Evolutionary conservation across 30 jellyfish, hydroid and myxozoan species (phyloP).

Genomic region (Calvadosia cruxmelitensis): DNA sequence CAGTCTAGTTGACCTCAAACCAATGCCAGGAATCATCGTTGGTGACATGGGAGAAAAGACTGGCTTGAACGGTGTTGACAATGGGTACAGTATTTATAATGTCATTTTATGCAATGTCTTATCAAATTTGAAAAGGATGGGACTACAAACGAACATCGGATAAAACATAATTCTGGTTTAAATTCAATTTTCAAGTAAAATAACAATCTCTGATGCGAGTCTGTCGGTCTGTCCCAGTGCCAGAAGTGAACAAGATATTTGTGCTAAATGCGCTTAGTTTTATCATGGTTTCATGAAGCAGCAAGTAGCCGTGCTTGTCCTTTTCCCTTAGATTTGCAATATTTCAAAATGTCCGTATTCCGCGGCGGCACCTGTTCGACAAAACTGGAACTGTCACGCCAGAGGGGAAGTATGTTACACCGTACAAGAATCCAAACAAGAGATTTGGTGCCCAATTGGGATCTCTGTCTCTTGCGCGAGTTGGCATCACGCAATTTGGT

Average conservation of each 20-base stretch:
- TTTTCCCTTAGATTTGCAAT: slow-evolving; percentile 35
- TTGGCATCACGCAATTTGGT: slow-evolving; percentile 82
- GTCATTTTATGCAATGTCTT: too few species aligned
- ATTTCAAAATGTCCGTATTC: slow-evolving; percentile 82
- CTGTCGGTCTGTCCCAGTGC: too few species aligned
- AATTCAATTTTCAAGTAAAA: too few species aligned
- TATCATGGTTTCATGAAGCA: too few species aligned
- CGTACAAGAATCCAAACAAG: slow-evolving; percentile 61
- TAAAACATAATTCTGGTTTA: too few species aligned
- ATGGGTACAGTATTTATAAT: too few species aligned
- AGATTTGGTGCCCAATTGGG: slow-evolving; percentile 71
- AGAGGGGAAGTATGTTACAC: slow-evolving; percentile 61
- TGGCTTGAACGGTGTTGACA: slow-evolving; percentile 76
- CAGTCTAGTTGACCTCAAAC: slow-evolving; percentile 18
- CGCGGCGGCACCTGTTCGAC: slow-evolving; percentile 69
- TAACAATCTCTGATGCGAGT: too few species aligned
- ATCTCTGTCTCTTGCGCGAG: slow-evolving; percentile 66
- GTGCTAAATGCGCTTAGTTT: too few species aligned
- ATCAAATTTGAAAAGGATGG: too few species aligned
- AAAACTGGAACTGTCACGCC: slow-evolving; percentile 57
- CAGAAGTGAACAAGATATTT: too few species aligned
- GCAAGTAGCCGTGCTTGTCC: too few species aligned
- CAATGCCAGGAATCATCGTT: slow-evolving; percentile 74
- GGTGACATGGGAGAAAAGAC: slow-evolving; percentile 94
- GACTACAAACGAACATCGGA: too few species aligned